Percentiles rank a stretch among this genome's conserved stretches.
phyloP scores from a whole-genome alignment of 1,140 invertebrate species.

The Drosophila watanabei region DNA sequence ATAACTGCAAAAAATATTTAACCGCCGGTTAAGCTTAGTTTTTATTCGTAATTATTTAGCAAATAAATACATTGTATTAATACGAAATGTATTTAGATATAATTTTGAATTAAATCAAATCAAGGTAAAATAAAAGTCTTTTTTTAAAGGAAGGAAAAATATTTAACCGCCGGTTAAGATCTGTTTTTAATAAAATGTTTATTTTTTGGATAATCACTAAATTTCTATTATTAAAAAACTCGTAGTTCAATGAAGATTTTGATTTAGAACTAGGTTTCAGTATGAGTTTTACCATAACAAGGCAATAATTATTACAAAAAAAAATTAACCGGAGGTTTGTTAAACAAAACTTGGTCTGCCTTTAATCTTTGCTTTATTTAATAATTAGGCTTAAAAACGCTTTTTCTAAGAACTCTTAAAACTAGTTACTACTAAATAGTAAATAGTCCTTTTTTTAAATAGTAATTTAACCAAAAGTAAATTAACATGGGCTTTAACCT shows the following conservation, averaged over 20 bases:
- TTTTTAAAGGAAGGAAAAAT: not conserved
- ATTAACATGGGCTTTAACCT: not conserved
- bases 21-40: not conserved
- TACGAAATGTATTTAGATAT: too few species aligned
- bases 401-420: too few species aligned
- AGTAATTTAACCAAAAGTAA: constrained; percentile 34
- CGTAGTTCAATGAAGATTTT: not conserved
- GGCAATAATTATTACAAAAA: not conserved
- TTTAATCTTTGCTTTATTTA: not conserved
- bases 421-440: too few species aligned
- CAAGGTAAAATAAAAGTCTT: not conserved
- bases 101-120: too few species aligned
- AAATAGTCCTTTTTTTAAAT: not conserved
- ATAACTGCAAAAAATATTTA: not conserved
- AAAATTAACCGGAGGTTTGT: not conserved
- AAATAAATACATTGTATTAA: too few species aligned
- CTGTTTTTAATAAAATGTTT: not conserved
- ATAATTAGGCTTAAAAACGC: too few species aligned
- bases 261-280: not conserved
- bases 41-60: not conserved
- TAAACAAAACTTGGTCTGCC: not conserved
- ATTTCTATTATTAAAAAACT: not conserved
- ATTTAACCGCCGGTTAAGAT: not conserved
- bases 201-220: too few species aligned
- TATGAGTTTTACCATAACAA: not conserved